These are phyloP conservation scores for Andricus quercusramuli DNA, from an alignment of 2,888 invertebrate genomes.

Conservation along the genomic window DNA sequence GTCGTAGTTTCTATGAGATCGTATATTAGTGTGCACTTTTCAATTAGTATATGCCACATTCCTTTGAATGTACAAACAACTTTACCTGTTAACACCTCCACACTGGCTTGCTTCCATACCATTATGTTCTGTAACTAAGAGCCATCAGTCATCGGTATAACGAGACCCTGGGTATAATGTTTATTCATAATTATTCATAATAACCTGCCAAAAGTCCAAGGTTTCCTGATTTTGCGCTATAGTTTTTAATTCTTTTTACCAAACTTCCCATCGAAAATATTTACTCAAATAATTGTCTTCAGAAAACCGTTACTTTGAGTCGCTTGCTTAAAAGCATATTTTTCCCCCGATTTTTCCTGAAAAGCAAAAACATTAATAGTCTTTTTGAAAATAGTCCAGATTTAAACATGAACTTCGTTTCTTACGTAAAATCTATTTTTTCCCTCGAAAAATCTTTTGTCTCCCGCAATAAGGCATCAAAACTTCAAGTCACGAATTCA, in stretches of 20 bases:
- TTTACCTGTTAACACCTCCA: constrained; percentile 41
- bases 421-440: constrained; percentile 11
- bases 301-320: background rate
- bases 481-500: constrained; percentile 16
- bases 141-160: constrained; percentile 26
- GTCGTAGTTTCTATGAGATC: background rate
- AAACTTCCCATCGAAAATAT: constrained; percentile 11
- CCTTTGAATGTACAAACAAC: constrained; percentile 26
- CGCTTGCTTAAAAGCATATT: background rate
- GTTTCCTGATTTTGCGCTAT: constrained; percentile 11
- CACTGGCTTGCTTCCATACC: constrained; percentile 34
- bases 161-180: background rate
- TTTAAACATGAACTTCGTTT: background rate
- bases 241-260: background rate
- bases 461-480: background rate
- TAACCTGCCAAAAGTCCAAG: constrained; percentile 31
- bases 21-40: background rate
- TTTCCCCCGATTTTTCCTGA: background rate
- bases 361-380: background rate
- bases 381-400: background rate
- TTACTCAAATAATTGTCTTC: background rate
- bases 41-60: constrained; percentile 41
- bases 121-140: constrained; percentile 17
- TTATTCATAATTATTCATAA: constrained; percentile 17
- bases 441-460: background rate